phyloP scores from a whole-genome alignment of 2,888 invertebrate genomes.

The Petrophora chlorosata region DNA sequence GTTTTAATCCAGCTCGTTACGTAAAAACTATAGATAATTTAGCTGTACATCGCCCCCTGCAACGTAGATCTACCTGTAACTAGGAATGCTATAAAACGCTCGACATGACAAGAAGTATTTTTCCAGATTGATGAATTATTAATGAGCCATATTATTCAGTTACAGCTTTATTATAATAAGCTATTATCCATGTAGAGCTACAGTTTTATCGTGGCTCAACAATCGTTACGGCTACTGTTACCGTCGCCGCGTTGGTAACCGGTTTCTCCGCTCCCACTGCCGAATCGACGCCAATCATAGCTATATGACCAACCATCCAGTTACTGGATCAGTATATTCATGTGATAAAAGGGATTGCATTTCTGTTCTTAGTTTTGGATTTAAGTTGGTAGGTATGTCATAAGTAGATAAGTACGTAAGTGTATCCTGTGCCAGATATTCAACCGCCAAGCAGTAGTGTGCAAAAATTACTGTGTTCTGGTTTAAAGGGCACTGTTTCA shows the following conservation, averaged over 20 bases:
- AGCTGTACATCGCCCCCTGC: no score
- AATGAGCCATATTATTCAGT: conserved; percentile 45
- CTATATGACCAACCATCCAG: conserved; percentile 53
- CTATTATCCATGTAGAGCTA: conserved; percentile 51
- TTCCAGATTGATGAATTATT: conserved; percentile 14
- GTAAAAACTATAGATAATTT: no score
- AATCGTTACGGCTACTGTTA: conserved; percentile 78
- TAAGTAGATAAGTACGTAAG: no score
- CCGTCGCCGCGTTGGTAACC: conserved; percentile 66
- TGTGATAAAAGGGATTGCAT: no score
- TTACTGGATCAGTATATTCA: conserved; percentile 41
- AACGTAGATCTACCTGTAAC: conserved; percentile 40
- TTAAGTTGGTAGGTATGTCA: no score
- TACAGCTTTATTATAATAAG: conserved; percentile 14
- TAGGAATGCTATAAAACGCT: background rate
- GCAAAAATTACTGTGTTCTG: no score
- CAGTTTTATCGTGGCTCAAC: conserved; percentile 65
- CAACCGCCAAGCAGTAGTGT: no score
- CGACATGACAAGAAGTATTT: no score
- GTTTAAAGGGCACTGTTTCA: no score
- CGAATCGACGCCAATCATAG: conserved; percentile 66
- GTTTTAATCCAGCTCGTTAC: no score
- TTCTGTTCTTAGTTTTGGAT: no score
- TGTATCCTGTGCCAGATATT: no score
- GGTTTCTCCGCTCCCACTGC: conserved; percentile 66